Evolutionary conservation across 2,113 vertebrate genomes (phyloP).

Genomic region (Albula goreensis): DNA sequence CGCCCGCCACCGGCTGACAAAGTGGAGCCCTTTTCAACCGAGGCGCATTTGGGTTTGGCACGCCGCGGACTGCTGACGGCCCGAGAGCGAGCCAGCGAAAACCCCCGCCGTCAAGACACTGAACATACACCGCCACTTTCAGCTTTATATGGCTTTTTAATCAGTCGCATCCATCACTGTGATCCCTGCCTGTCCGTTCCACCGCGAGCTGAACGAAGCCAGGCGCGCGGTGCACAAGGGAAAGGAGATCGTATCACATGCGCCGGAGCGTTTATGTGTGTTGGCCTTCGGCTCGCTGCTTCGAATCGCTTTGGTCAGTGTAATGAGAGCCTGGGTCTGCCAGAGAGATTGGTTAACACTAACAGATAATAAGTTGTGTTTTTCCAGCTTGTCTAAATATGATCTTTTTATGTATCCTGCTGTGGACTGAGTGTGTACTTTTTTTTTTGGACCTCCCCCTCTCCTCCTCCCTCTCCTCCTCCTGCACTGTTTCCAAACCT

Average conservation of each 20-base stretch:
- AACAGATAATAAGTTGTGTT: conserved; percentile 61
- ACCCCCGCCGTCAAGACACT: background rate
- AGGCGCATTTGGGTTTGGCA: background rate
- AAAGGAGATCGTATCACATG: conserved; percentile 39
- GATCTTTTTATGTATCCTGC: conserved; percentile 45
- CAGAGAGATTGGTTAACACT: conserved; percentile 55
- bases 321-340: conserved; percentile 51
- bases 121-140: conserved; percentile 17
- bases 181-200: conserved; percentile 29
- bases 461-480: background rate
- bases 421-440: conserved; percentile 8
- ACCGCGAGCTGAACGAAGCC: conserved; percentile 32
- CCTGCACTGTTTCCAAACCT: conserved; percentile 32
- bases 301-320: conserved; percentile 53
- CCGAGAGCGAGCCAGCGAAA: background rate
- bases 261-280: conserved; percentile 45
- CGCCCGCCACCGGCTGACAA: background rate
- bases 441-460: background rate
- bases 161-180: conserved; percentile 34
- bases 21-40: background rate
- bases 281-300: conserved; percentile 45
- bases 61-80: background rate
- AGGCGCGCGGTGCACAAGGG: background rate
- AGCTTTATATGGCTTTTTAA: conserved; percentile 40
- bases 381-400: conserved; percentile 43